A percentile compares a stretch with the other conserved stretches of the same genome.
phyloP scores from a whole-genome alignment of 2,888 invertebrate genomes.

The Osmoderma eremita region DNA sequence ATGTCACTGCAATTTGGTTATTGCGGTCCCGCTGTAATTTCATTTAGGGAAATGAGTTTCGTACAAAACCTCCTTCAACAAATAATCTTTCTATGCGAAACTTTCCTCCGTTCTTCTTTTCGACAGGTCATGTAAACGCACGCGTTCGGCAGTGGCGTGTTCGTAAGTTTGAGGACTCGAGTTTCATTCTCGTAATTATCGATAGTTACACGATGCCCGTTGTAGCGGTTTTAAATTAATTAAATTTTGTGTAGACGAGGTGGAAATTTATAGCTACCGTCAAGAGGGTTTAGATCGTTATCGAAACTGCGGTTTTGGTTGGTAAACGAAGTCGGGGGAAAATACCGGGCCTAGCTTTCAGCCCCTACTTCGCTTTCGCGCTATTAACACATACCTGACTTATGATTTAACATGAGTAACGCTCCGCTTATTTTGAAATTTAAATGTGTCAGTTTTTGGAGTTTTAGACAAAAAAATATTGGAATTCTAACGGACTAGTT shows the following conservation, averaged over 20 bases:
- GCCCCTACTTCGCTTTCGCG: too few relatives aligned
- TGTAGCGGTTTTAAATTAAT: slow-evolving; percentile 8
- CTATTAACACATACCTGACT: too few relatives aligned
- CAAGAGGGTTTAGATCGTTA: slow-evolving; percentile 1
- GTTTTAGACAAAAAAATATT: too few relatives aligned
- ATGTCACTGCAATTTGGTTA: slow-evolving; percentile 7
- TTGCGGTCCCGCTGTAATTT: slow-evolving; percentile 3
- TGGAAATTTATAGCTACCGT: slow-evolving; percentile 18
- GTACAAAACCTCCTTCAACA: not conserved
- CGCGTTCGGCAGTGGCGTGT: not conserved
- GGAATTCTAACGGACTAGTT: too few relatives aligned
- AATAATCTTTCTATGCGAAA: not conserved
- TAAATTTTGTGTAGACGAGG: not conserved
- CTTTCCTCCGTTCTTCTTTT: not conserved
- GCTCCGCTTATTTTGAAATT: too few relatives aligned
- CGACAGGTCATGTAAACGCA: not conserved
- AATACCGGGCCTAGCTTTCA: too few relatives aligned
- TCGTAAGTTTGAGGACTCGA: not conserved
- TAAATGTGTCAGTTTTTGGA: too few relatives aligned
- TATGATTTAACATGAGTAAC: too few relatives aligned
- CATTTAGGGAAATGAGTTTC: slow-evolving; percentile 4
- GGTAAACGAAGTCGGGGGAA: not conserved
- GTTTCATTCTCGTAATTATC: slow-evolving; percentile 2
- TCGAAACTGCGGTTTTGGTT: slow-evolving; percentile 1
- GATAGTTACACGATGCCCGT: not conserved